Conservation (phyloP, 37 sponge, comb jelly and placozoan species). For the Halichondria panicea region DNA sequence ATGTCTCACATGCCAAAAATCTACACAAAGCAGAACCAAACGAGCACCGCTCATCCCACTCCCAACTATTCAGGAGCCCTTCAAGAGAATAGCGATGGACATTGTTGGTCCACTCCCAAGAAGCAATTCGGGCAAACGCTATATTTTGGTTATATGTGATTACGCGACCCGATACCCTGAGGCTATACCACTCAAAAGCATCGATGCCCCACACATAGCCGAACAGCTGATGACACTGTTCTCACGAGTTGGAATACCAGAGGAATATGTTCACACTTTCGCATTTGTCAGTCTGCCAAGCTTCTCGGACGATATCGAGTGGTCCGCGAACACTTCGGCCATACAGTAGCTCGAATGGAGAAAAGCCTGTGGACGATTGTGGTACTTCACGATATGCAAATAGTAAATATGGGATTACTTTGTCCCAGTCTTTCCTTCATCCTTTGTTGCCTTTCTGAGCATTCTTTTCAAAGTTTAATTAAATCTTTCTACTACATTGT, state of each 20-base stretch:
- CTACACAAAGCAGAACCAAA: background rate
- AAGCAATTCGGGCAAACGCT: conserved; percentile 35
- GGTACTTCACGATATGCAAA: conserved; percentile 57
- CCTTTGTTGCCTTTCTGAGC: conserved; percentile 8
- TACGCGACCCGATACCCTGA: conserved; percentile 71
- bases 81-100: conserved; percentile 65
- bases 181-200: conserved; percentile 39
- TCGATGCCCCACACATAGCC: conserved; percentile 51
- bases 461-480: conserved; percentile 40
- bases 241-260: conserved; percentile 51
- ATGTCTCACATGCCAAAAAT: conserved; percentile 44
- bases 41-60: conserved; percentile 60
- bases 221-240: conserved; percentile 48
- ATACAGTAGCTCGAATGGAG: conserved; percentile 53
- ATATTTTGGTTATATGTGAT: conserved; percentile 51
- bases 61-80: conserved; percentile 57
- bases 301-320: conserved; percentile 41
- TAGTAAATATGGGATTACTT: conserved; percentile 27
- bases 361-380: conserved; percentile 37
- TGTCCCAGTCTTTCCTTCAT: conserved; percentile 33
- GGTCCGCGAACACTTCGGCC: conserved; percentile 53
- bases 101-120: conserved; percentile 62
- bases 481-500: conserved; percentile 6
- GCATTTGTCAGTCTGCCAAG: conserved; percentile 13
- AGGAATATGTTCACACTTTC: background rate